phyloP scores from a whole-genome alignment of 92 coral and sea anemone species.

The Zoanthus gigantus region DNA sequence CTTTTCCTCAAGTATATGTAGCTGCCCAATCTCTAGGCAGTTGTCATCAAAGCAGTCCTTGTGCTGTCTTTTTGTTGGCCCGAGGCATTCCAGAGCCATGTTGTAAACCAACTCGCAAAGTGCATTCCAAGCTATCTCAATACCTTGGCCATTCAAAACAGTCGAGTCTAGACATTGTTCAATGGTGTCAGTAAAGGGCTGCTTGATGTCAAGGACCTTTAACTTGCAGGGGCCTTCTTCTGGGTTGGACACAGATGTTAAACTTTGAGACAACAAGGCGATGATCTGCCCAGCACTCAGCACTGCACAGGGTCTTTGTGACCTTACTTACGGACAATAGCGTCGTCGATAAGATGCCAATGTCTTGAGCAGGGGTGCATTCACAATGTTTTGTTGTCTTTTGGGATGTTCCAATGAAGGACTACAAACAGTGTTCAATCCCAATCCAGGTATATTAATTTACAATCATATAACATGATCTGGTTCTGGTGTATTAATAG shows the following conservation, averaged over 20 bases:
- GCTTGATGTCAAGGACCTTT: too few species aligned
- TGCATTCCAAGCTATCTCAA: neutral
- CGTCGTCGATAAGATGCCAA: neutral
- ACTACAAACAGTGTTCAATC: too few species aligned
- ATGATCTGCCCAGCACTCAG: neutral
- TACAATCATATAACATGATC: too few species aligned
- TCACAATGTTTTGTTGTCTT: too few species aligned
- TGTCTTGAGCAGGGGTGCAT: too few species aligned
- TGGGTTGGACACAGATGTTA: too few species aligned
- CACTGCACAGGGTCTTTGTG: neutral
- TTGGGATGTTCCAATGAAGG: too few species aligned
- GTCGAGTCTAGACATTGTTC: neutral
- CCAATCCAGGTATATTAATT: too few species aligned
- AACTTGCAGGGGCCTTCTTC: too few species aligned
- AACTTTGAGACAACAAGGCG: neutral
- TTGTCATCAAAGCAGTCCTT: conserved; percentile 22
- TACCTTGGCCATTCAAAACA: neutral
- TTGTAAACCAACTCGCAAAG: neutral
- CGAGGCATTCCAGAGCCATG: conserved; percentile 1
- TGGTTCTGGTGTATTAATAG: too few species aligned
- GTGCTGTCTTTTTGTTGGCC: neutral
- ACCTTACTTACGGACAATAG: neutral
- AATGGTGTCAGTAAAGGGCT: neutral
- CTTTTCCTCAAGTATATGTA: neutral
- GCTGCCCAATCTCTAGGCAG: neutral